phyloP scores from a whole-genome alignment of 2,113 vertebrate species.

The Zapornia atra region DNA sequence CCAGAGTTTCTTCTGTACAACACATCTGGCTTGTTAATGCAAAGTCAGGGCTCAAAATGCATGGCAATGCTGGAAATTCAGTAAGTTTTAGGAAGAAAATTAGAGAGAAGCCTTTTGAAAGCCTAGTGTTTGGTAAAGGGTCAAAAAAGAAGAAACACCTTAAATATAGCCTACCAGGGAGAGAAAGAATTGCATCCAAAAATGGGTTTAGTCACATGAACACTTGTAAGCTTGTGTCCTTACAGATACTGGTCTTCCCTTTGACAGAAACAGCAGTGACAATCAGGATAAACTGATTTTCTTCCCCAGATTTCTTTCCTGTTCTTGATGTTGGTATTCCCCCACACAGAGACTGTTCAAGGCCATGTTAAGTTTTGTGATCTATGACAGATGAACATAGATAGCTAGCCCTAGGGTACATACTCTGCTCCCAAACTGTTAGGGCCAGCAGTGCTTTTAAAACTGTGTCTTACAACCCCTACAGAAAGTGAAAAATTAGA shows the following conservation, averaged over 20 bases:
- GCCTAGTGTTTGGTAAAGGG: not conserved
- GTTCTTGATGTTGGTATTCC: not conserved
- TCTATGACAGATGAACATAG: not conserved
- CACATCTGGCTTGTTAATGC: not conserved
- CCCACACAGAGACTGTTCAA: not conserved
- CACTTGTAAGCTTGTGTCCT: not conserved
- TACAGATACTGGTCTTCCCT: not conserved
- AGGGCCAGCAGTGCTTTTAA: not conserved
- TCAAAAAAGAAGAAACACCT: not conserved
- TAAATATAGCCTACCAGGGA: not conserved
- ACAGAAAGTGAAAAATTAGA: not conserved
- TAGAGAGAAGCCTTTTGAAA: not conserved
- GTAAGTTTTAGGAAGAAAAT: not conserved
- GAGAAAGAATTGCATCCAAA: not conserved
- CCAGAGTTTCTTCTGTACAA: not conserved
- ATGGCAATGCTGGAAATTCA: not conserved
- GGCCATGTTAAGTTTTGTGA: not conserved
- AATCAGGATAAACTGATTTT: not conserved
- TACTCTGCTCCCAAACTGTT: not conserved
- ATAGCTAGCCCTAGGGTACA: not conserved
- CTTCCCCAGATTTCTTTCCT: not conserved
- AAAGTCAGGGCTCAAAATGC: not conserved
- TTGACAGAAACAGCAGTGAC: not conserved
- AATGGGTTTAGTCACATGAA: not conserved
- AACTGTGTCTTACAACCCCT: not conserved